phyloP scores from a whole-genome alignment of 2,113 vertebrate species.

The Dissostichus mawsoni region DNA sequence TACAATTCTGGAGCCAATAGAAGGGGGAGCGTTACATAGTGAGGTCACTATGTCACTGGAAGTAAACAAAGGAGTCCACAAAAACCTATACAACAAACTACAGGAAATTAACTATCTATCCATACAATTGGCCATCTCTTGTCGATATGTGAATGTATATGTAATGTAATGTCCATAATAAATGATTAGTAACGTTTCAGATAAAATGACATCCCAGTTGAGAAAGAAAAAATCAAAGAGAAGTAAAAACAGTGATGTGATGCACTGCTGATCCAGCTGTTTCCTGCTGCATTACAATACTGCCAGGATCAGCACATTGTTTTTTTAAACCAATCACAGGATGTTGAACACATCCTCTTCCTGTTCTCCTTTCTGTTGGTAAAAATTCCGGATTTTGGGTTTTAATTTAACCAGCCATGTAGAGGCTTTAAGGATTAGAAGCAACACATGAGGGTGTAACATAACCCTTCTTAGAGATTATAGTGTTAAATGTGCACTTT shows the following conservation, averaged over 20 bases:
- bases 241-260: slow-evolving; percentile 19
- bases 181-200: too few species aligned
- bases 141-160: too few species aligned
- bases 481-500: not conserved
- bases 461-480: not conserved
- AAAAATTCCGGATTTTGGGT: not conserved
- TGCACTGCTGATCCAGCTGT: slow-evolving; percentile 27
- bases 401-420: not conserved
- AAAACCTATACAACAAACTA: too few species aligned
- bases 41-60: too few species aligned
- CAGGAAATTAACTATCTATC: too few species aligned
- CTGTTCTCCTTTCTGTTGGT: slow-evolving; percentile 5
- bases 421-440: not conserved
- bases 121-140: too few species aligned
- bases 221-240: slow-evolving; percentile 16
- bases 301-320: slow-evolving; percentile 44
- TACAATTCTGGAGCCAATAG: too few species aligned
- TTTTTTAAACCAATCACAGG: slow-evolving; percentile 34
- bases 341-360: slow-evolving; percentile 38
- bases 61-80: too few species aligned
- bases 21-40: too few species aligned
- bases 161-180: too few species aligned
- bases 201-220: too few species aligned
- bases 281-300: slow-evolving; percentile 47
- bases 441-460: not conserved